Evolutionary conservation across 2,888 invertebrate genomes (phyloP).

Genomic region (Phaonia tiefii): DNA sequence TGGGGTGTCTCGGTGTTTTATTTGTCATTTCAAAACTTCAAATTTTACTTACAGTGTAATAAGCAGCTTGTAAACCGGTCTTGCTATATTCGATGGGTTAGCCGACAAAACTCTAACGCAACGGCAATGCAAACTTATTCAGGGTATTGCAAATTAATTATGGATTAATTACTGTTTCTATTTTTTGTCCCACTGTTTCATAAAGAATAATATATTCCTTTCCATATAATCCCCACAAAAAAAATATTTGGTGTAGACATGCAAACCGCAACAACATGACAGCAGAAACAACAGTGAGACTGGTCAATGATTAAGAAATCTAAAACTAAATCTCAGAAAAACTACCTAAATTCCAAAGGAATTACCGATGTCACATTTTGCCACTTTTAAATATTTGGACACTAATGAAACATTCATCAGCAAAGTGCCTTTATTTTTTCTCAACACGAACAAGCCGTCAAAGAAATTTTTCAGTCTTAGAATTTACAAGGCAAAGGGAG

Average conservation of each 20-base stretch:
- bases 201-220: no score
- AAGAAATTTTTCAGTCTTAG: constrained; percentile 24
- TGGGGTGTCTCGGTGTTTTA: no score
- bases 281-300: constrained; percentile 3
- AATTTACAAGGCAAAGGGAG: background rate
- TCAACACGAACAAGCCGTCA: constrained; percentile 20
- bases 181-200: no score
- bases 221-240: no score
- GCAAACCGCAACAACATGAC: constrained; percentile 42
- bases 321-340: background rate
- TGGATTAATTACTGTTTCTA: no score
- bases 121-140: no score
- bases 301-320: constrained; percentile 2
- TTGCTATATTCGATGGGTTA: no score
- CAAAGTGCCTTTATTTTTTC: constrained; percentile 60
- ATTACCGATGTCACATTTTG: constrained; percentile 48
- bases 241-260: constrained; percentile 55
- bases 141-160: no score
- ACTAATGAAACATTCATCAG: constrained; percentile 60
- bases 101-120: no score
- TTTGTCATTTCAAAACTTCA: no score
- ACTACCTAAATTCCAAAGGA: constrained; percentile 43
- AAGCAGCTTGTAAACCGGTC: no score
- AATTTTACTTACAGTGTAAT: no score
- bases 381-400: constrained; percentile 44